Evolutionary conservation across 2,797 vertebrate species (phyloP).

Genomic region (Chromobotia macracanthus): DNA sequence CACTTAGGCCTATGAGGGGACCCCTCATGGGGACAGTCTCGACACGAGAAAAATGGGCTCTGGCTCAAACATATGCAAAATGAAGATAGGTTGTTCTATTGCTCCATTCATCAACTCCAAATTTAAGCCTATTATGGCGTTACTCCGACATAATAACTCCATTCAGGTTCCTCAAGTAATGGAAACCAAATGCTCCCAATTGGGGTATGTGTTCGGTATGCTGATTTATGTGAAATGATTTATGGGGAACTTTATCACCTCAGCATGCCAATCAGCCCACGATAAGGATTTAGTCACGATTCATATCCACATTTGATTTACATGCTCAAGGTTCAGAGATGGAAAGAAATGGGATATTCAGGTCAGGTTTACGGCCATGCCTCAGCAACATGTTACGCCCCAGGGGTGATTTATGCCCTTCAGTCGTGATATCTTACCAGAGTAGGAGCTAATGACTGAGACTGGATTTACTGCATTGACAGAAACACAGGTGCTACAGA

Average conservation of each 20-base stretch:
- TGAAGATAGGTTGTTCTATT: slow-evolving; percentile 48
- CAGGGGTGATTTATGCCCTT: slow-evolving; percentile 10
- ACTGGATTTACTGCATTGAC: slow-evolving; percentile 21
- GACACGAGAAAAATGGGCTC: slow-evolving; percentile 46
- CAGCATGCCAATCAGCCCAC: background rate
- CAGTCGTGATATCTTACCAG: background rate
- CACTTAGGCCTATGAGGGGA: slow-evolving; percentile 52
- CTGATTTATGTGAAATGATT: background rate
- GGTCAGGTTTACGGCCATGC: slow-evolving; percentile 11
- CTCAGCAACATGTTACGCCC: slow-evolving; percentile 12
- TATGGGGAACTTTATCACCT: slow-evolving; percentile 16
- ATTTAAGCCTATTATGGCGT: slow-evolving; percentile 38
- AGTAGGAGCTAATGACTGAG: slow-evolving; percentile 1
- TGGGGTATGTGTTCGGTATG: background rate
- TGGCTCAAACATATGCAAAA: slow-evolving; percentile 57
- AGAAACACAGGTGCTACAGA: slow-evolving; percentile 40
- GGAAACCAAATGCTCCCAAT: slow-evolving; percentile 6
- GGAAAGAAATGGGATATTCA: slow-evolving; percentile 6
- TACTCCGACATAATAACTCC: slow-evolving; percentile 31
- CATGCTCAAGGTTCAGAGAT: slow-evolving; percentile 5
- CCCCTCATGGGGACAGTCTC: slow-evolving; percentile 54
- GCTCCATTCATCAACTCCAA: slow-evolving; percentile 41
- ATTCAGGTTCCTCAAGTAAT: slow-evolving; percentile 26
- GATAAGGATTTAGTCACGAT: background rate
- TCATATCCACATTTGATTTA: background rate